phyloP scores from a whole-genome alignment of 1,140 invertebrate species.

The Heliconius eleuchia region DNA sequence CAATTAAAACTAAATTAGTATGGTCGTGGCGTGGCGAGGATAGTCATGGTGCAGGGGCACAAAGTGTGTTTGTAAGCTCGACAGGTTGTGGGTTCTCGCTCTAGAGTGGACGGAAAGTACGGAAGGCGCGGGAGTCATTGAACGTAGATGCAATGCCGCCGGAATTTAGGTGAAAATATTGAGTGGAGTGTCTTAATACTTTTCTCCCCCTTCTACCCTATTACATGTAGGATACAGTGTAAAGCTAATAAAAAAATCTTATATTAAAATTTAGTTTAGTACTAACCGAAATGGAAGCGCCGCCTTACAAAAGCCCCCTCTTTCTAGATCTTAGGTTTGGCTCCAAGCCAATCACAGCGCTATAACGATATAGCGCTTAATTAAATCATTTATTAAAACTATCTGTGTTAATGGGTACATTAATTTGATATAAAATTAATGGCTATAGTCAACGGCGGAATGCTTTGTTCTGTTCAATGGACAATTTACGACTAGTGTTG shows the following conservation, averaged over 20 bases:
- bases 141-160: too few species aligned
- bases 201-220: too few species aligned
- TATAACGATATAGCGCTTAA: slow-evolving; percentile 10
- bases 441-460: background rate
- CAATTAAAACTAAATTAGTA: too few species aligned
- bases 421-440: slow-evolving; percentile 16
- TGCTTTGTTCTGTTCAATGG: background rate
- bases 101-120: too few species aligned
- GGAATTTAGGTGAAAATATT: too few species aligned
- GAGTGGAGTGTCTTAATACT: too few species aligned
- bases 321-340: slow-evolving; percentile 16
- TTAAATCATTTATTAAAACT: slow-evolving; percentile 21
- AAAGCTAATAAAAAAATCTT: background rate
- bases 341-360: slow-evolving; percentile 14
- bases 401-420: slow-evolving; percentile 19
- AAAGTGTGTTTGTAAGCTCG: too few species aligned
- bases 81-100: too few species aligned
- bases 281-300: background rate
- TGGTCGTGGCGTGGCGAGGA: too few species aligned
- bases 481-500: background rate
- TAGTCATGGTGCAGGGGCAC: too few species aligned
- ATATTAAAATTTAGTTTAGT: background rate
- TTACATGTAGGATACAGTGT: too few species aligned
- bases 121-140: too few species aligned
- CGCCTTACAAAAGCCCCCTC: background rate